Evolutionary conservation across 2,888 invertebrate species (phyloP), one percentile per base, ranked within the genome.

Genomic region (Tetranychus piercei): DNA sequence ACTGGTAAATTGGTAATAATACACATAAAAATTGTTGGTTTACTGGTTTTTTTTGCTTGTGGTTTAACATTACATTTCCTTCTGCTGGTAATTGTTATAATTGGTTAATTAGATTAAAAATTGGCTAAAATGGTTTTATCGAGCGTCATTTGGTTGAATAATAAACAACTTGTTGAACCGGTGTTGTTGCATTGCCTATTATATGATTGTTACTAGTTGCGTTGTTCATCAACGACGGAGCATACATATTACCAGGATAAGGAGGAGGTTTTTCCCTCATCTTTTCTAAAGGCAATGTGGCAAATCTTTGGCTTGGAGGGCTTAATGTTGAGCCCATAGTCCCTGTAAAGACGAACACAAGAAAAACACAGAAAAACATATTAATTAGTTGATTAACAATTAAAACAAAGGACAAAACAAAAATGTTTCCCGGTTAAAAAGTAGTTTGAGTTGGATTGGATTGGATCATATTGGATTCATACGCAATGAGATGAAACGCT

Each of bases 211-310:
- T 34, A 45, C 72, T 45, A 18, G 72, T 18, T 22, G 22, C n/a
- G 44, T 45, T 72, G 72, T 44, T 72, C 72, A 73, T 74, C 74
- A 74, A 73, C 71, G 76, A 76, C 75, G 75, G 76, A 72, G 77
- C 74, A 65, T 77, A 77, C 44, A 76, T 34, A 34, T 34, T 34
- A 34, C 34, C 34, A 34, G 34, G 34, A 4, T 34, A 76, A 67
- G 77, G 78, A 43, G 77, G 78, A 44, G 76, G 77, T 65, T 73
- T 65, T 20, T 65, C 65, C 15, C 22, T 20, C 18, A n/a, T n/a
- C 74, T 76, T 76, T 71, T 76, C 76, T 74, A 77, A 74, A 69
- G 76, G 78, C 71, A 74, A 20, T 34, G 75, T 75, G 15, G 75
- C 75, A 34, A 73, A 75, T 65, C 75, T 75, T 67, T 73, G 73